These are phyloP conservation scores for Gypaetus barbatus DNA, from an alignment of 2,797 vertebrate genomes.

Conservation along the genomic window DNA sequence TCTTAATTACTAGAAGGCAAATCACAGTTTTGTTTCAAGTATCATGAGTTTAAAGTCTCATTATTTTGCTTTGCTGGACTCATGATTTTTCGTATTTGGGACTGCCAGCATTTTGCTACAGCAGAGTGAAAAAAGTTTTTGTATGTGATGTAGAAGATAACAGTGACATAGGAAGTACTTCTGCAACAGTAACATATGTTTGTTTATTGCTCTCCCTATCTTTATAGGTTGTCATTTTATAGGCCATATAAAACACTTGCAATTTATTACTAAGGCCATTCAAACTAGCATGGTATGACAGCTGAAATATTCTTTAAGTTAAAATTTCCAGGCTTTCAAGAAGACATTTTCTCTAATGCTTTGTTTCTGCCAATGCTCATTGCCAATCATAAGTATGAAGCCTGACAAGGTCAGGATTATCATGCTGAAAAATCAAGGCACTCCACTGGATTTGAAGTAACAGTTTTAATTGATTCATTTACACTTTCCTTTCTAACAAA, in stretches of 20 bases:
- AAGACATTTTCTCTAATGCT: background rate
- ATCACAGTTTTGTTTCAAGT: background rate
- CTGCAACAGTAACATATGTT: background rate
- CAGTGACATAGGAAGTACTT: background rate
- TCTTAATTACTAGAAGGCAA: background rate
- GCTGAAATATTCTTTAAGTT: background rate
- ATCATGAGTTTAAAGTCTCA: background rate
- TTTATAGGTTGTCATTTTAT: background rate
- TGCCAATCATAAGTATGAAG: background rate
- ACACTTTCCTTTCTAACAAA: background rate
- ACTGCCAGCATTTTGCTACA: background rate
- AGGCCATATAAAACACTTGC: background rate
- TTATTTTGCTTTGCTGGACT: background rate
- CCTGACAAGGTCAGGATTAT: background rate
- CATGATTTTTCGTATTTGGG: background rate
- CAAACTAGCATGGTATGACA: background rate
- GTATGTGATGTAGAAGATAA: background rate
- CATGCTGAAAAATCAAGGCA: background rate
- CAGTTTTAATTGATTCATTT: background rate
- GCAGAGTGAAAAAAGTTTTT: background rate
- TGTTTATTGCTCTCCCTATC: background rate
- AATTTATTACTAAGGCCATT: background rate
- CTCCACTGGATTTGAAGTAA: background rate
- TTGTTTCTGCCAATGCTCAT: background rate
- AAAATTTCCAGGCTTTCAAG: background rate